Base-by-base conservation (phyloP, 2,888 invertebrate genomes). In the Belgica antarctica region DNA sequence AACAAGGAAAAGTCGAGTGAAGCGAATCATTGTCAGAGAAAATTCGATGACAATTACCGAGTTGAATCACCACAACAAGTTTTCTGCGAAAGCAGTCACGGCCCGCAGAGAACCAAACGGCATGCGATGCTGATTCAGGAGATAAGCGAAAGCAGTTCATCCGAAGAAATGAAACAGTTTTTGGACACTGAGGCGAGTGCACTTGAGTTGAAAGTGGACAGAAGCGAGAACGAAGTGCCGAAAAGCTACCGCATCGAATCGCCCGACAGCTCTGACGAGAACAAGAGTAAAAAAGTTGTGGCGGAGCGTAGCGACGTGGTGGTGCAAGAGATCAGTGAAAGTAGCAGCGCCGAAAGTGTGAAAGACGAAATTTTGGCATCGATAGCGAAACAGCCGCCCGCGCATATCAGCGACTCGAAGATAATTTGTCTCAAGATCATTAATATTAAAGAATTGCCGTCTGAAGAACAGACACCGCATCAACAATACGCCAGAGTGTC, bases 271-370 rank as follows among this genome's bases (percentile, higher is more conserved):
- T 68, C 52, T 12, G 52, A 52, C 25, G 68, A 68, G 1, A 25
- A 17, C 22, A 47, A 25, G 12, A 52, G 22, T 2, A 72, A 62
- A 73, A 74, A 47, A 72, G 72, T 72, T 70, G 71, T 17, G 72
- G 72, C 24, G 15, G 69, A 70, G 24, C 73, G 73, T 52, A 71
- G 71, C 17, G 72, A 72, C n/a, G 27, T 74, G 15, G 70, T 62
- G 27, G 80, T 80, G 25, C 79, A 79, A 66, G 81, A 80, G 70
- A 73, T 78, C 27, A 78, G 79, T 71, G 79, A 80, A 65, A 76
- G 75, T 47, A 78, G 77, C 27, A 78, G 77, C 2, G 71, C 73
- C 3, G 76, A 70, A 15, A 70, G 70, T 61, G 59, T 70, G n/a
- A 70, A 61, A 61, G 61, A 41, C 27, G 70, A 70, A 68, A 65